phyloP scores from a whole-genome alignment of 2,888 invertebrate genomes.

The Tenodera sinensis region DNA sequence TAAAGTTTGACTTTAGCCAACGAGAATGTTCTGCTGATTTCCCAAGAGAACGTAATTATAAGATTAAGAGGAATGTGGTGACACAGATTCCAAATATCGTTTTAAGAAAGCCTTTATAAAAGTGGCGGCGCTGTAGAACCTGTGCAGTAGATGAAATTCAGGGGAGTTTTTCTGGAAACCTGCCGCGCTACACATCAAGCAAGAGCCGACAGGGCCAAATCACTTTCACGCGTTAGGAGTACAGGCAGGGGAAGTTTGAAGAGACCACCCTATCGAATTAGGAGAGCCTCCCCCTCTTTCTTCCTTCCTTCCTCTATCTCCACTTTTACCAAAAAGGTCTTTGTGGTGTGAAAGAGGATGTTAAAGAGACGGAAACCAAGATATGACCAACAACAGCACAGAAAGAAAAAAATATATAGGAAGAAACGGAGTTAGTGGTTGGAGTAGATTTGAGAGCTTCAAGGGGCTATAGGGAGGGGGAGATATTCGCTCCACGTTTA shows the following conservation, averaged over 20 bases:
- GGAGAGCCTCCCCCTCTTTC: background rate
- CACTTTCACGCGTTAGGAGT: background rate
- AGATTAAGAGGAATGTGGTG: too few species aligned
- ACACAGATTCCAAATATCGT: too few species aligned
- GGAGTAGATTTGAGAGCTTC: background rate
- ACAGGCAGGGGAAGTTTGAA: background rate
- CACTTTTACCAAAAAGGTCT: background rate
- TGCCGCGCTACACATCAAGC: background rate
- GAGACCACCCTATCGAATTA: slow-evolving; percentile 8
- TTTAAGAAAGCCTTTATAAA: too few species aligned
- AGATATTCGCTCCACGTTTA: background rate
- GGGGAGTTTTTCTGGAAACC: background rate
- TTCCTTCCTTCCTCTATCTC: background rate
- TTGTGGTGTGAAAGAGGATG: slow-evolving; percentile 2
- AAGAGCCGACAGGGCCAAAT: background rate
- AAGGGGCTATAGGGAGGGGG: background rate
- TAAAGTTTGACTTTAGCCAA: too few species aligned
- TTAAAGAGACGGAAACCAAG: background rate
- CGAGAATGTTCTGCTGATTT: too few species aligned
- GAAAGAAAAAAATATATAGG: background rate
- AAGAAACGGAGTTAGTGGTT: background rate
- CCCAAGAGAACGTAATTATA: too few species aligned
- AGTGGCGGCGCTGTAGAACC: background rate
- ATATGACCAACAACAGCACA: background rate
- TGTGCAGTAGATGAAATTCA: background rate